Evolutionary conservation across 2,797 vertebrate species (phyloP).

Genomic region (Darevskia mixta): DNA sequence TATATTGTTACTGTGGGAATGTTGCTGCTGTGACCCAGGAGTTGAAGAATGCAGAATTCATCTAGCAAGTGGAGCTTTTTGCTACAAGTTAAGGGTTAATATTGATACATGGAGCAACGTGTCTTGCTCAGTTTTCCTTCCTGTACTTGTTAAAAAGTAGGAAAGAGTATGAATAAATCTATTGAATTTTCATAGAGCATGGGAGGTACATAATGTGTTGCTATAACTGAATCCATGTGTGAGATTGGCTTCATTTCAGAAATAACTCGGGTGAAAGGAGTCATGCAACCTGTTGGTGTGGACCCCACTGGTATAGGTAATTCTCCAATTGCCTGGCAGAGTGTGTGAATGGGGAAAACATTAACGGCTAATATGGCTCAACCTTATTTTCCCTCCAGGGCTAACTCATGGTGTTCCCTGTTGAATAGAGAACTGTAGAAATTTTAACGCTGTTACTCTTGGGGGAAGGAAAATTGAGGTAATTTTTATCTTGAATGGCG

Average conservation of each 20-base stretch:
- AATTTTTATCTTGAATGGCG: not conserved
- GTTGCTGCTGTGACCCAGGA: too few relatives aligned
- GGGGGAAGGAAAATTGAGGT: not conserved
- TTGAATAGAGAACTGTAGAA: not conserved
- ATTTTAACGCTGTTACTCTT: not conserved
- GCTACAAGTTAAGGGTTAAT: not conserved
- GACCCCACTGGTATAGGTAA: not conserved
- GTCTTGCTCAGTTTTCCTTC: not conserved
- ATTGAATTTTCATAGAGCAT: not conserved
- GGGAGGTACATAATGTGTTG: not conserved
- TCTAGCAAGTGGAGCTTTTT: not conserved
- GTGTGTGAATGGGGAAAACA: not conserved
- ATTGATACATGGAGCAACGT: not conserved
- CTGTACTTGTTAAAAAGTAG: not conserved
- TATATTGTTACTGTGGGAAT: too few relatives aligned
- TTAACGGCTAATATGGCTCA: not conserved
- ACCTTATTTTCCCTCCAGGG: too few relatives aligned
- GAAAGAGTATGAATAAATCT: not conserved
- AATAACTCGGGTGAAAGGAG: not conserved
- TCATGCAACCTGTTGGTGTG: too few relatives aligned
- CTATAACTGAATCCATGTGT: not conserved
- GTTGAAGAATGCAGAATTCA: not conserved
- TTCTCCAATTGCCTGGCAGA: not conserved
- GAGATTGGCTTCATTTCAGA: not conserved
- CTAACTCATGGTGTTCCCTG: not conserved